Conservation (phyloP, 2,113 vertebrate species). For the Gallinago undulata region DNA sequence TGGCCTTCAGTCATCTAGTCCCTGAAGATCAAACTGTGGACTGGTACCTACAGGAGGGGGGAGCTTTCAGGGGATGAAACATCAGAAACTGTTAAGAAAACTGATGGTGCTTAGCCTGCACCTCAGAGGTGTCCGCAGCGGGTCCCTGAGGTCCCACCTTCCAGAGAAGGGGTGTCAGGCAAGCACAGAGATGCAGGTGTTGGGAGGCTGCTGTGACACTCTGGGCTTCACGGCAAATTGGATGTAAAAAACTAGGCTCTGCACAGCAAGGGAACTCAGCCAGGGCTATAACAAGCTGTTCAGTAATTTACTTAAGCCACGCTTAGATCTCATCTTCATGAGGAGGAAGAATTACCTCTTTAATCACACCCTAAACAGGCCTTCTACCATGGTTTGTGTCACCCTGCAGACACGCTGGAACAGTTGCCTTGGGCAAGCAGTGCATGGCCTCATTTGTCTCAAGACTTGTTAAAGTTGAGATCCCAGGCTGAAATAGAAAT, state of each 20-base stretch:
- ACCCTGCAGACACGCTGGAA: neutral
- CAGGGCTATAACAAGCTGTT: slow-evolving; percentile 45
- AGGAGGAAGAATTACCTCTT: slow-evolving; percentile 41
- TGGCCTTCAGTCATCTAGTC: neutral
- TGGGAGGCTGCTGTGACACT: neutral
- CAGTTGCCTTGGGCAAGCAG: neutral
- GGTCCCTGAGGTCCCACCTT: neutral
- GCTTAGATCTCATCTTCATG: slow-evolving; percentile 13
- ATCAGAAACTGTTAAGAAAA: slow-evolving; percentile 35
- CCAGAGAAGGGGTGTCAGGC: neutral
- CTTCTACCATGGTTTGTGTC: neutral
- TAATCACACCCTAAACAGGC: slow-evolving; percentile 43
- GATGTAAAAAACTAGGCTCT: neutral
- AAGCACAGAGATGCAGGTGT: neutral
- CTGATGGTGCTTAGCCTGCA: neutral
- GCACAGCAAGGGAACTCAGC: neutral
- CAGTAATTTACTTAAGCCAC: slow-evolving; percentile 52
- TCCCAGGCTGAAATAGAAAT: neutral
- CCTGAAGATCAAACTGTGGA: neutral
- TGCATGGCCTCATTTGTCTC: neutral
- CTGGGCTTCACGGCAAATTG: slow-evolving; percentile 6
- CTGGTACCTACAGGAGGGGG: accelerated
- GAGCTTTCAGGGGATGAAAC: neutral
- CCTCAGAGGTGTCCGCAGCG: neutral
- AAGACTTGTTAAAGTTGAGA: neutral